Percentiles rank a stretch among this genome's conserved stretches.
phyloP scores from a whole-genome alignment of 2,797 vertebrate genomes.

The Ambastaia sidthimunki region DNA sequence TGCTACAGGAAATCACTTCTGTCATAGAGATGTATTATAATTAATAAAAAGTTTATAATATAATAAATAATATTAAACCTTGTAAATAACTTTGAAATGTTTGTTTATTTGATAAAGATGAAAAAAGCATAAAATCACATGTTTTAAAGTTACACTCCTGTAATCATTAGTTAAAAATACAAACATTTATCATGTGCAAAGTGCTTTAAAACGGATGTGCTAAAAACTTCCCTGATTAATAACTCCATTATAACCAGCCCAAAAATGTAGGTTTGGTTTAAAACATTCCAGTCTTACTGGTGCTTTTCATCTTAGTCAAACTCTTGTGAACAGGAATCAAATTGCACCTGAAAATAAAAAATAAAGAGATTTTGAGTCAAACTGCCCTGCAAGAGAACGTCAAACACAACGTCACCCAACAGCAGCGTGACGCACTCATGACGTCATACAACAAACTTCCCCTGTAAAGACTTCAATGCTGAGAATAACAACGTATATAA shows the following conservation, averaged over 20 bases:
- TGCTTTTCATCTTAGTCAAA: not conserved
- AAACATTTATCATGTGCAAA: slow-evolving; percentile 60
- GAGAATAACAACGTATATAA: too few relatives aligned
- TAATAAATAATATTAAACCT: not conserved
- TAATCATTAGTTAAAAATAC: slow-evolving; percentile 58
- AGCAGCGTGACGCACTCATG: too few relatives aligned
- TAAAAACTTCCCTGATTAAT: slow-evolving; percentile 65
- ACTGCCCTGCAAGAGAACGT: too few relatives aligned
- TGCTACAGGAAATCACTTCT: too few relatives aligned
- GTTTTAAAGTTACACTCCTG: slow-evolving; percentile 51
- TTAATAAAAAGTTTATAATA: too few relatives aligned
- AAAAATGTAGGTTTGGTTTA: slow-evolving; percentile 6
- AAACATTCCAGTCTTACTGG: slow-evolving; percentile 2
- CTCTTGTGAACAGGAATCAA: not conserved
- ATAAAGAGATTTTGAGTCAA: slow-evolving; percentile 1
- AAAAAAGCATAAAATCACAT: slow-evolving; percentile 44
- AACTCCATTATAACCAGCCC: slow-evolving; percentile 13
- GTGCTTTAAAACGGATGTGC: slow-evolving; percentile 22
- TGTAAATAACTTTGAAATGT: not conserved
- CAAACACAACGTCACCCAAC: too few relatives aligned
- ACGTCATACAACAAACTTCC: too few relatives aligned
- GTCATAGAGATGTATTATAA: too few relatives aligned
- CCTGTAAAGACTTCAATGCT: too few relatives aligned
- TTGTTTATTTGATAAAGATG: slow-evolving; percentile 69
- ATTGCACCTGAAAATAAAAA: slow-evolving; percentile 51